Evolutionary conservation across 2,113 vertebrate genomes (phyloP).

Genomic region (Stictonetta naevosa): DNA sequence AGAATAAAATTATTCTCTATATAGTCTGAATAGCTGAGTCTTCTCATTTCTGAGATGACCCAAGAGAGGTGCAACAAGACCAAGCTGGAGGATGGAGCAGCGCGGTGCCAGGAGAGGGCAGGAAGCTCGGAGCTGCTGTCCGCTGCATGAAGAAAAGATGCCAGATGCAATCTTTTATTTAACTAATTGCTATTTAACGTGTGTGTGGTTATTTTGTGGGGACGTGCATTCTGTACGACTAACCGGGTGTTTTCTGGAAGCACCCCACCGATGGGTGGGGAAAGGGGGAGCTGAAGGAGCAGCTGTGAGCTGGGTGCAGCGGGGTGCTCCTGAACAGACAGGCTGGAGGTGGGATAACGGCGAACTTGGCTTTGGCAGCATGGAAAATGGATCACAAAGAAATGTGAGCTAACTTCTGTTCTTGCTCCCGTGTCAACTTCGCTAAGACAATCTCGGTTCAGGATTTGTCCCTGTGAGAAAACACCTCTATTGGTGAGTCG

Average conservation of each 20-base stretch:
- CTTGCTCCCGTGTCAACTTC: neutral
- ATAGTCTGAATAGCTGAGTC: neutral
- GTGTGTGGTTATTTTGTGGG: neutral
- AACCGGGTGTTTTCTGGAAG: neutral
- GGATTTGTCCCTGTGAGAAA: neutral
- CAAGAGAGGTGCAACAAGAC: neutral
- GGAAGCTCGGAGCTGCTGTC: neutral
- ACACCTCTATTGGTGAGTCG: neutral
- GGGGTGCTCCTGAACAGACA: neutral
- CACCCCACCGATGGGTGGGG: too few species aligned
- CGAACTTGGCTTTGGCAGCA: neutral
- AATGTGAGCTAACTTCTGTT: neutral
- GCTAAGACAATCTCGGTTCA: accelerated
- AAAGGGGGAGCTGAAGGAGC: too few species aligned
- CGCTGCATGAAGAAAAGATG: accelerated
- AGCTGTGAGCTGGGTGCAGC: accelerated
- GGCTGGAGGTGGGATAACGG: accelerated
- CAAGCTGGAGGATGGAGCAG: neutral
- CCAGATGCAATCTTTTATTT: neutral
- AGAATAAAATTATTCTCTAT: neutral
- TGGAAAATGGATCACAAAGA: neutral
- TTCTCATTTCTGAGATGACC: neutral
- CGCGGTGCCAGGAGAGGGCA: too few species aligned
- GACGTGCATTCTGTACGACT: neutral
- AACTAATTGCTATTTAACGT: neutral